Conservation (phyloP, 2,888 invertebrate genomes). For the Acholoe squamosa region DNA sequence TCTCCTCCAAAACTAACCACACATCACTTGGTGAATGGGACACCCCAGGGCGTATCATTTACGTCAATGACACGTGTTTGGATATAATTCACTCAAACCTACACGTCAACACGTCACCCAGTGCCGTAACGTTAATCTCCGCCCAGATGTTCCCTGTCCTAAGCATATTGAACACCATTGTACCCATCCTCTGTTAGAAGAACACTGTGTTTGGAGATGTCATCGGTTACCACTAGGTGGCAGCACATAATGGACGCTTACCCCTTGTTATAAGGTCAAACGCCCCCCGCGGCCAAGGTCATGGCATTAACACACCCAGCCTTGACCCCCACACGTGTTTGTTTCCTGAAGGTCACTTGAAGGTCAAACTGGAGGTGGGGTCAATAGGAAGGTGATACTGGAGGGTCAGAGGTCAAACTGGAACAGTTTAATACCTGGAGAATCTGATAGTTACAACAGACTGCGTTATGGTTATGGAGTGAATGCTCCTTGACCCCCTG, state of each 20-base stretch:
- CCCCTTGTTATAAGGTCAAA: constrained; percentile 46
- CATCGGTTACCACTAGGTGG: constrained; percentile 8
- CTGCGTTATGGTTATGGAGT: too few species aligned
- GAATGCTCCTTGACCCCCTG: too few species aligned
- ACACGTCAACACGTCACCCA: not conserved
- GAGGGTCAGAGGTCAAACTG: not conserved
- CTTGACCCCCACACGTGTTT: constrained; percentile 31
- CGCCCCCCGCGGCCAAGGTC: constrained; percentile 36
- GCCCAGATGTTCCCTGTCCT: not conserved
- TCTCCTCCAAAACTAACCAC: too few species aligned
- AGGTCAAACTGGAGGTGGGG: not conserved
- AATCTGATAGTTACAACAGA: not conserved
- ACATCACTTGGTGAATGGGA: too few species aligned
- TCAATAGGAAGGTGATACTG: constrained; percentile 9
- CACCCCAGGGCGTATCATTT: too few species aligned
- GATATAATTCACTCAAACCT: not conserved
- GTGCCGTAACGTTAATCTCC: constrained; percentile 4
- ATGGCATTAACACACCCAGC: not conserved
- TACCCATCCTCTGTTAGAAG: not conserved
- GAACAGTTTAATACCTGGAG: not conserved
- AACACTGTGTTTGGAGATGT: constrained; percentile 10
- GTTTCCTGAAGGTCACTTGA: not conserved
- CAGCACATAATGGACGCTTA: constrained; percentile 40
- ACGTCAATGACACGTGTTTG: constrained; percentile 10
- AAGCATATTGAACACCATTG: not conserved